Evolutionary conservation across 2,888 invertebrate genomes (phyloP), one percentile per base, ranked within the genome.

Genomic region (Drosophila picticornis): DNA sequence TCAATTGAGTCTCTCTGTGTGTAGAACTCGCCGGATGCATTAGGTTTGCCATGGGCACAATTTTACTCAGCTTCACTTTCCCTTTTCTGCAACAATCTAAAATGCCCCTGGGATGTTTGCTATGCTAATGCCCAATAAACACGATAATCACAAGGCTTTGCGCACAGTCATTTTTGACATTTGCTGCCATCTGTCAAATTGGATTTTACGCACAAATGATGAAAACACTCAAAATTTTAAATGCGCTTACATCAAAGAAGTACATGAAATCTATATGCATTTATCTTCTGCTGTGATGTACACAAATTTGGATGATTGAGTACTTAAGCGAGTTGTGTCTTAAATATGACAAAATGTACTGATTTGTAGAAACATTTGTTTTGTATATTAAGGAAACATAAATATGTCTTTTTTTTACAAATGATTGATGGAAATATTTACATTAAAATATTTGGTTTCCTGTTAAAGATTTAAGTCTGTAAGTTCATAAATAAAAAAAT

Each of bases 111-210:
- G 57, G 69, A 75, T 43, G 25, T 34, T 48, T 25, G 10, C 22
- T 31, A 53, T 65, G 62, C 58, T 73, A 73, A 68, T 77, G 52
- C 43, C 40, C 22, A 32, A 60, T 36, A 40, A 53, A 36, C 51
- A 31, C 38, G 31, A 38, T 36, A 52, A 53, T 53, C 51, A 31
- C 50, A 34, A 40, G 32, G 53, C 29, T 32, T 32, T 43, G 50
- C 34, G 9, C 52, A 16, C 31, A 36, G 48, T 50, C 66, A 46
- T 43, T 38, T 40, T 34, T n/a, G 29, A 25, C 38, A 53, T 56
- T 70, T 75, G 48, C 38, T 53, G 63, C 46, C 80, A 79, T 57
- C 69, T 74, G 61, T 9, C 29, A 57, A 83, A 81, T 77, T 83
- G 81, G 56, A 74, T 73, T 81, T 67, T 50, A 70, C 63, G 81